Percentiles rank a stretch among this genome's conserved stretches.
Evolutionary conservation across 2,113 vertebrate genomes (phyloP).

Genomic region (Percopsis transmontana): DNA sequence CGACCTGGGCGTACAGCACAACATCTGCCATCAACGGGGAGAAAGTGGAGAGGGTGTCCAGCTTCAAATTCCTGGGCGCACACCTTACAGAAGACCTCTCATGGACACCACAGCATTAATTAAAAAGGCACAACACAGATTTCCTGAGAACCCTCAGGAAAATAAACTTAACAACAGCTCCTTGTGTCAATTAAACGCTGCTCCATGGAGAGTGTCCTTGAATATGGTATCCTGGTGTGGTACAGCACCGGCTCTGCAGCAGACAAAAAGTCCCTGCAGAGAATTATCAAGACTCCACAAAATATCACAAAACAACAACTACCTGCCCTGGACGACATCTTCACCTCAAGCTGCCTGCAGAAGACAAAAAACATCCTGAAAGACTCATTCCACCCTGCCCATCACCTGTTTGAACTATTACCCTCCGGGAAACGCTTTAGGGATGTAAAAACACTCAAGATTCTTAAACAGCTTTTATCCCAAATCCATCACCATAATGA

Average conservation of each 20-base stretch:
- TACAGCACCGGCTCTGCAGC: background rate
- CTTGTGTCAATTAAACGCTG: background rate
- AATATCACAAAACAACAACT: background rate
- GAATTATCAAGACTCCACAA: background rate
- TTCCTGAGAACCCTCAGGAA: constrained; percentile 4
- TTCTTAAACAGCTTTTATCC: background rate
- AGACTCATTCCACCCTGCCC: background rate
- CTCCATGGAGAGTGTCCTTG: constrained; percentile 1
- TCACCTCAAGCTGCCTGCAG: background rate
- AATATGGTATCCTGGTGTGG: constrained; percentile 8
- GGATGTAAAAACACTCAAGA: background rate
- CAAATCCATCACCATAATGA: too few relatives aligned
- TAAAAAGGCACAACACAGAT: background rate
- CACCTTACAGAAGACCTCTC: background rate
- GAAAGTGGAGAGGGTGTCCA: background rate
- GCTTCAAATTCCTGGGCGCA: background rate
- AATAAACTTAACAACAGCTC: background rate
- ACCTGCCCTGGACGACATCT: constrained; percentile 5
- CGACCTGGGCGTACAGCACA: background rate
- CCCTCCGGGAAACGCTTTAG: background rate
- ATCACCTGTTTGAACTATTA: background rate
- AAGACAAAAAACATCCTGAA: background rate
- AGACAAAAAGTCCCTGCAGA: background rate
- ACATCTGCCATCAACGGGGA: background rate
- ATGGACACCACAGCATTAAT: background rate